These are phyloP conservation scores for Gallirallus australis DNA, from an alignment of 2,797 vertebrate genomes.

Conservation along the genomic window DNA sequence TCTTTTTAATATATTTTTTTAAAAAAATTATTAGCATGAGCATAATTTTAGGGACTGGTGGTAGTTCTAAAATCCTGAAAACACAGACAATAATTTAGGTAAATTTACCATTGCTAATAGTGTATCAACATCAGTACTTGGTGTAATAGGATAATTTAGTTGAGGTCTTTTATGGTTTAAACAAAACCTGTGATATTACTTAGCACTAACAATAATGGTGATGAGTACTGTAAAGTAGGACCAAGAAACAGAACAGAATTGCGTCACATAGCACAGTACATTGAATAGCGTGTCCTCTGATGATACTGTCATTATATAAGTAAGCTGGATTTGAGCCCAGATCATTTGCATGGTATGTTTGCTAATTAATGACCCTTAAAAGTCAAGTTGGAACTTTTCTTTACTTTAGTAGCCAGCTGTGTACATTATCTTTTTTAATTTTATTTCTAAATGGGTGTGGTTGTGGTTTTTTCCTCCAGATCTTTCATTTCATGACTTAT, in stretches of 20 bases:
- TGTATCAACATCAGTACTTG: not conserved
- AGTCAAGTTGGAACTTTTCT: not conserved
- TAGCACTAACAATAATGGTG: not conserved
- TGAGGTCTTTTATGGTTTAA: not conserved
- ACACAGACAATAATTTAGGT: not conserved
- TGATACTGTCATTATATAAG: not conserved
- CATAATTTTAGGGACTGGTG: not conserved
- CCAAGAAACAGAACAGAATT: not conserved
- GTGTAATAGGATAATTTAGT: not conserved
- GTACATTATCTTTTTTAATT: not conserved
- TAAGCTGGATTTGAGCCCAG: not conserved
- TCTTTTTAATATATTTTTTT: not conserved
- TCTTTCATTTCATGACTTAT: not conserved
- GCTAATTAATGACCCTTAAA: constrained; percentile 7
- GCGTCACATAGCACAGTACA: not conserved
- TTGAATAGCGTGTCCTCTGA: not conserved
- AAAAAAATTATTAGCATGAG: not conserved
- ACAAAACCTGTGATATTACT: not conserved
- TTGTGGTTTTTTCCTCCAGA: not conserved
- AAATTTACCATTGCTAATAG: not conserved
- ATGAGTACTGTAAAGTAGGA: not conserved
- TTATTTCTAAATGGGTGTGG: not conserved
- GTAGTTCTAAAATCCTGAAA: not conserved
- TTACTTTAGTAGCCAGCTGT: not conserved
- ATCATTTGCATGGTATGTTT: not conserved